Conservation (phyloP, 2,888 invertebrate genomes). For the Drosophila nr. fundita region DNA sequence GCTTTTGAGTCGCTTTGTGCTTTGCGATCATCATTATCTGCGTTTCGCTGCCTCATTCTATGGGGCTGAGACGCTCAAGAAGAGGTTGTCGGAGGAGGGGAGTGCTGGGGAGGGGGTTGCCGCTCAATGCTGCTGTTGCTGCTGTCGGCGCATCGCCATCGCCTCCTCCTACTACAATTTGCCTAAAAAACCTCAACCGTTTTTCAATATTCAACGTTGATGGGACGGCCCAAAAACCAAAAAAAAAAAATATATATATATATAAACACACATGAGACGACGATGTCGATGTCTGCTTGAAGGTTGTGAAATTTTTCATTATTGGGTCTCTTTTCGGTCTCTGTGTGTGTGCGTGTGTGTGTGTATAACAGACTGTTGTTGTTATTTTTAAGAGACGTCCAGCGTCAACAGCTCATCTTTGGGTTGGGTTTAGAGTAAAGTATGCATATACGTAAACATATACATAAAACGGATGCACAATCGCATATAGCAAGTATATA, state of each 20-base stretch:
- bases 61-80: constrained; percentile 33
- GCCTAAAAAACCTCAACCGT: constrained; percentile 77
- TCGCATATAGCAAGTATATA: not conserved
- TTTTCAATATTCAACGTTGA: constrained; percentile 76
- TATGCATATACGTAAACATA: constrained; percentile 5
- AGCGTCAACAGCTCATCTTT: constrained; percentile 71
- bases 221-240: constrained; percentile 54
- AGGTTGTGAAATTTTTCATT: constrained; percentile 81
- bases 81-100: not conserved
- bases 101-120: not conserved
- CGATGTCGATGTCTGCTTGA: constrained; percentile 60
- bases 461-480: constrained; percentile 19
- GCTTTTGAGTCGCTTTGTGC: constrained; percentile 60
- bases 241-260: constrained; percentile 23
- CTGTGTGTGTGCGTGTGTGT: constrained; percentile 12
- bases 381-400: constrained; percentile 77
- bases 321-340: constrained; percentile 71
- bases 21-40: constrained; percentile 81
- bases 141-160: constrained; percentile 57
- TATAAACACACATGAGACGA: constrained; percentile 32
- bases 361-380: constrained; percentile 63
- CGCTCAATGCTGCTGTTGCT: constrained; percentile 28
- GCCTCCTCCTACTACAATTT: constrained; percentile 80
- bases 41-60: constrained; percentile 81
- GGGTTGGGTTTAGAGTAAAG: constrained; percentile 62